Conservation (phyloP, 2,888 invertebrate genomes). For the Drosophila demipolita region DNA sequence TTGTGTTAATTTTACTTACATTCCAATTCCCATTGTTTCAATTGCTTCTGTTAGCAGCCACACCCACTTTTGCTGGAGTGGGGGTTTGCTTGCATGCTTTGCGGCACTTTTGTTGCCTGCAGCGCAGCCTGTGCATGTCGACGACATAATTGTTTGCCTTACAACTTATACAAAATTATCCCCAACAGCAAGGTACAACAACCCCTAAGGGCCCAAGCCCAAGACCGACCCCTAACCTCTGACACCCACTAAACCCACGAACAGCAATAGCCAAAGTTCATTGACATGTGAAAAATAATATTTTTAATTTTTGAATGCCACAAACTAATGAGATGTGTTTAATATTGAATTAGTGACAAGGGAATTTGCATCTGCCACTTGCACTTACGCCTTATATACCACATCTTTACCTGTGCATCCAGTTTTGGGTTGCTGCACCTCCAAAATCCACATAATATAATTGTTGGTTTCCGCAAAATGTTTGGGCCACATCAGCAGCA, state of each 20-base stretch:
- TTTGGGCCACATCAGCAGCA: slow-evolving; percentile 42
- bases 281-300: slow-evolving; percentile 31
- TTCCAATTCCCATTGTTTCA: slow-evolving; percentile 60
- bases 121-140: slow-evolving; percentile 64
- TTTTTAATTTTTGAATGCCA: slow-evolving; percentile 17
- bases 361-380: background rate
- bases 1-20: slow-evolving; percentile 79
- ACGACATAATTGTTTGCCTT: slow-evolving; percentile 73
- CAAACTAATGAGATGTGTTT: background rate
- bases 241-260: background rate
- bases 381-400: background rate
- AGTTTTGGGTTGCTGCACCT: background rate
- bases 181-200: slow-evolving; percentile 51
- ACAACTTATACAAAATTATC: slow-evolving; percentile 67
- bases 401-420: background rate
- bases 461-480: background rate
- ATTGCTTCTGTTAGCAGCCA: slow-evolving; percentile 50
- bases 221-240: background rate
- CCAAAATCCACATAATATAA: background rate
- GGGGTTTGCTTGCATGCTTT: slow-evolving; percentile 62
- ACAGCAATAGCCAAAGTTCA: slow-evolving; percentile 23
- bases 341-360: background rate
- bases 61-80: slow-evolving; percentile 33
- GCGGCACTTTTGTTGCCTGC: slow-evolving; percentile 62
- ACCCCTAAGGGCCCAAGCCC: slow-evolving; percentile 25